Conservation (phyloP, 2,888 invertebrate genomes). For the Cerastis leucographa region DNA sequence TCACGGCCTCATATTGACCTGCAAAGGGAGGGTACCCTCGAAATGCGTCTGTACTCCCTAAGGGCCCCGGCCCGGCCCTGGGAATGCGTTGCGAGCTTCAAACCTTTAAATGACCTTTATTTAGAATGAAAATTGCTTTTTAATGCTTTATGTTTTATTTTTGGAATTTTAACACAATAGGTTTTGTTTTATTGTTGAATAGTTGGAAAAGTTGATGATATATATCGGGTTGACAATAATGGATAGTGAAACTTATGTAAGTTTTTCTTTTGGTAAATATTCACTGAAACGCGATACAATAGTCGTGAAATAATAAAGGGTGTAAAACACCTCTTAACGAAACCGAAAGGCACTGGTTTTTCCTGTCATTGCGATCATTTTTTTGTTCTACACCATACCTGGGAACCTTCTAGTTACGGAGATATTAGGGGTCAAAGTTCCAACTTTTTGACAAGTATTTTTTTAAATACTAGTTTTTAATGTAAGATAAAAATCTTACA, state of each 20-base stretch:
- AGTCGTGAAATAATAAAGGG: not conserved
- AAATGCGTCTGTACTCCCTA: slow-evolving; percentile 52
- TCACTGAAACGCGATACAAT: not conserved
- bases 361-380: no score
- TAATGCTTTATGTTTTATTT: not conserved
- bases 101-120: slow-evolving; percentile 23
- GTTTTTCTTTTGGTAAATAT: slow-evolving; percentile 9
- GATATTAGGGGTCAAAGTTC: no score
- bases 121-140: not conserved
- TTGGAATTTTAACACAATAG: slow-evolving; percentile 1
- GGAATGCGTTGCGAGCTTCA: slow-evolving; percentile 2
- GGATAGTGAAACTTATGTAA: slow-evolving; percentile 1
- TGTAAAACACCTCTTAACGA: no score
- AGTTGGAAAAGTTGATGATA: not conserved
- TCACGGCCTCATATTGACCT: slow-evolving; percentile 63
- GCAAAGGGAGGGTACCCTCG: slow-evolving; percentile 33
- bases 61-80: slow-evolving; percentile 35
- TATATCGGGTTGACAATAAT: not conserved
- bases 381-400: no score
- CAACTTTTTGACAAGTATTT: no score
- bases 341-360: no score
- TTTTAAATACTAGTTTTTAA: no score
- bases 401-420: no score
- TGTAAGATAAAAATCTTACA: no score
- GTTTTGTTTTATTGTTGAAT: not conserved